Base-by-base conservation (phyloP, 2,888 invertebrate species). In the Balanococcus diminutus region DNA sequence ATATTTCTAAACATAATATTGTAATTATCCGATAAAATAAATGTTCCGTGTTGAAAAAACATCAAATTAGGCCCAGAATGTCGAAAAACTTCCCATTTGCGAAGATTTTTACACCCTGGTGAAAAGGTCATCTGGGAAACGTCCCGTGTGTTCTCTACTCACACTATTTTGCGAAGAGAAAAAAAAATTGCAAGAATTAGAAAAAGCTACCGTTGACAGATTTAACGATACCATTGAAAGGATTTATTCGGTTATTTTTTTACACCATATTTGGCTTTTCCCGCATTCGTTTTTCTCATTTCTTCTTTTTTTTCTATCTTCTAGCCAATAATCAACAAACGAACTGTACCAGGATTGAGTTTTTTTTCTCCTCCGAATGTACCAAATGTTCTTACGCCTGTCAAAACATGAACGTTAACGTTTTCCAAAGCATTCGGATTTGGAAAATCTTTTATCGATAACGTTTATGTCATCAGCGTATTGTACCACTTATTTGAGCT, bases 331-430 rank as follows among this genome's bases (percentile, higher is more conserved):
- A 67, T 67, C 61, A 67, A 67, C 61, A 67, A 28, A 67, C 61
- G 61, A 67, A 67, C 61, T 25, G 25, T 67, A 28, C 61, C 2
- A 67, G 61, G 61, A 22, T 67, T 67, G 14, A 28, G 61, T 2
- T 67, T 67, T 51, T 67, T 67, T 67, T 28, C n/a, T n/a, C 11
- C 22, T 67, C 25, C 28, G 28, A 67, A 22, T 67, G 51, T 28
- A 67, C 61, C 61, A 67, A 67, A 67, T 28, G 61, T 67, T 67
- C 61, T 67, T 67, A 67, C 61, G 61, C 28, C 61, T 67, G 61
- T 67, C 61, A 67, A 67, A 67, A 67, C 61, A 67, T 14, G 61
- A 67, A 67, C 61, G 61, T 25, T 67, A 67, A 67, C 61, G 28
- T 67, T 67, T 67, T 28, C 61, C 28, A 67, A 28, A 67, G 28